Evolutionary conservation across 2,888 invertebrate species (phyloP), one percentile per base, ranked within the genome.

Genomic region (Stramonita haemastoma): DNA sequence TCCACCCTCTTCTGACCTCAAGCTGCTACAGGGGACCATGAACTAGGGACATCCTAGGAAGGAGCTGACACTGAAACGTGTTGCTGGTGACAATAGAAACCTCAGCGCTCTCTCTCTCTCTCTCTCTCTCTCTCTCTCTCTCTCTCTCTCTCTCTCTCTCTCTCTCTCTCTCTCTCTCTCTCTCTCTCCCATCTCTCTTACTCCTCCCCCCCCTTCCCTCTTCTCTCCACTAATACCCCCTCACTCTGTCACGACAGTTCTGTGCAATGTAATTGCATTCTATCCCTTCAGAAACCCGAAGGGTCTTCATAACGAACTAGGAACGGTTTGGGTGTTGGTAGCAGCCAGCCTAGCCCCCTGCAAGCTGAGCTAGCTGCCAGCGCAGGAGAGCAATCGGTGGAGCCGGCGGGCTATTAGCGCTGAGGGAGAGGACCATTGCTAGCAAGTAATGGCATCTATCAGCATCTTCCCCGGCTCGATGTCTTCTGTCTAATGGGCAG

Each of bases 181-280:
- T 66, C 66, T 66, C 13, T 6, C 66, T 2, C 17, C 66, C 13
- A 4, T 32, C 79, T 79, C 34, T 19, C 13, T 26, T 13, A 2
- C 13, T 79, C 32, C 17, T 79, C 79, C 34, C 79, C 13, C 79
- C 79, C 79, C n/a, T 73, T 15, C 19, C 60, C 60, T 19, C 19
- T 11, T 60, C 60, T 19, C 60, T 60, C 13, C 19, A 60, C 60
- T 15, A n/a, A n/a, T n/a, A 46, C 8, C 29, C 11, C 73, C n/a
- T 73, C 73, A n/a, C n/a, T n/a, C 73, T 2, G 73, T n/a, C n/a
- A 11, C n/a, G 29, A n/a, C 29, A 73, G 8, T n/a, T 22, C 73
- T n/a, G n/a, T n/a, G n/a, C 26, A 73, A 26, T 73, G 73, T 34
- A 57, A 85, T 56, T 57, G 56, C 85, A 85, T 56, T 57, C 85